These are phyloP conservation scores for Lasioglossum albipes DNA, from an alignment of 1,140 invertebrate species.

Conservation along the genomic window DNA sequence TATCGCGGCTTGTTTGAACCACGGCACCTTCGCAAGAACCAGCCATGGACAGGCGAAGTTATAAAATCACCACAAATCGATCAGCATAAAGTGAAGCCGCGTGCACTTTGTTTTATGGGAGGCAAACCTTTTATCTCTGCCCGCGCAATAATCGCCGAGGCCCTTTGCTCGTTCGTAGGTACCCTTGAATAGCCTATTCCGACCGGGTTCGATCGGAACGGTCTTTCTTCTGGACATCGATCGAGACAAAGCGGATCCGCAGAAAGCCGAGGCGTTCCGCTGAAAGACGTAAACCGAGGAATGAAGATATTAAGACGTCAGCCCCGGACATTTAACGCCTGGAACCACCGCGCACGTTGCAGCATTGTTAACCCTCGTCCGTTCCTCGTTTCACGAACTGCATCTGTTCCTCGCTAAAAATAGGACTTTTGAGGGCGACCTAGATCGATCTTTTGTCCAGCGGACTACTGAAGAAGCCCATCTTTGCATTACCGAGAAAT, in stretches of 20 bases:
- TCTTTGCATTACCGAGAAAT: too few species aligned
- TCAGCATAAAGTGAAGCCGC: slow-evolving; percentile 75
- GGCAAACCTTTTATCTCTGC: slow-evolving; percentile 73
- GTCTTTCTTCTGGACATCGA: slow-evolving; percentile 41
- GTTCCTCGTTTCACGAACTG: too few species aligned
- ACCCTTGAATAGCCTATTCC: slow-evolving; percentile 30
- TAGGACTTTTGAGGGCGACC: too few species aligned
- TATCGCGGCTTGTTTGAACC: slow-evolving; percentile 77
- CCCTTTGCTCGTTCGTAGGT: slow-evolving; percentile 18
- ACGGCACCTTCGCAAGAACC: slow-evolving; percentile 50
- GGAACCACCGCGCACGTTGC: not conserved
- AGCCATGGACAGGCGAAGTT: slow-evolving; percentile 74
- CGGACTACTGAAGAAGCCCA: too few species aligned
- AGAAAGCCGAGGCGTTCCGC: slow-evolving; percentile 17
- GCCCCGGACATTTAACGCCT: not conserved
- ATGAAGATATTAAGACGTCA: slow-evolving; percentile 18
- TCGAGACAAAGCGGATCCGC: slow-evolving; percentile 53
- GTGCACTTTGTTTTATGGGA: slow-evolving; percentile 73
- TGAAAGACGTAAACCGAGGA: slow-evolving; percentile 17
- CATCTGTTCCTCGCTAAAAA: too few species aligned
- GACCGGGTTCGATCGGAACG: slow-evolving; percentile 29
- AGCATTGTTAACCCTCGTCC: too few species aligned
- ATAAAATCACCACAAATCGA: slow-evolving; percentile 79
- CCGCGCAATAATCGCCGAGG: slow-evolving; percentile 69
- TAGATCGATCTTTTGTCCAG: too few species aligned